Evolutionary conservation across 1,140 invertebrate genomes (phyloP).

Genomic region (Lutraria rhynchaena): DNA sequence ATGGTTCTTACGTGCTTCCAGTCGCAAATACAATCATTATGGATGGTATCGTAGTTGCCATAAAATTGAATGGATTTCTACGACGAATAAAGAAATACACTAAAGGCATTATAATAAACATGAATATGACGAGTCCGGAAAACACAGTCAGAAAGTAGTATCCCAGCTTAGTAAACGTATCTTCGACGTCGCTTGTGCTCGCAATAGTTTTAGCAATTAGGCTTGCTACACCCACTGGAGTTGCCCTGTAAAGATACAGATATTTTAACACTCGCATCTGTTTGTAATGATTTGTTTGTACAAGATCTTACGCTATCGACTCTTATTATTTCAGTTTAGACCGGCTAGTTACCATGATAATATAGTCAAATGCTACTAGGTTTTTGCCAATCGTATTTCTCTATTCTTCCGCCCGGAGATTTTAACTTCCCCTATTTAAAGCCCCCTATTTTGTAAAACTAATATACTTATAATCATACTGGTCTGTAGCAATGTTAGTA

Average conservation of each 20-base stretch:
- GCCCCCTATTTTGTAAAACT: no score
- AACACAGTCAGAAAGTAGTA: constrained; percentile 93
- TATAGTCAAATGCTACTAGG: background rate
- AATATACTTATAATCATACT: no score
- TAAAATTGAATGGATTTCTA: constrained; percentile 94
- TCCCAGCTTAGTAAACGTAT: constrained; percentile 91
- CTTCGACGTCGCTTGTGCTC: constrained; percentile 88
- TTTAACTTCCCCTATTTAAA: no score
- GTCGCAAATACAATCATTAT: constrained; percentile 95
- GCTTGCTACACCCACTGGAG: constrained; percentile 93
- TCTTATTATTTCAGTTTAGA: background rate
- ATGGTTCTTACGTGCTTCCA: constrained; percentile 87
- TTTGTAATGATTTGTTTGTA: background rate
- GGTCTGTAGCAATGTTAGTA: no score
- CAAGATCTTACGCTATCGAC: background rate
- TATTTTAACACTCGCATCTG: no score
- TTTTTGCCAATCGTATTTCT: no score
- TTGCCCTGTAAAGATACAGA: constrained; percentile 86
- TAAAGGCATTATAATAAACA: constrained; percentile 91
- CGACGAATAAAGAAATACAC: constrained; percentile 92
- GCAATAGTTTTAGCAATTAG: constrained; percentile 96
- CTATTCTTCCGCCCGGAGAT: no score
- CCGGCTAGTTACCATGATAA: background rate
- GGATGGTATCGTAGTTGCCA: constrained; percentile 89
- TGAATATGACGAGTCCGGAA: constrained; percentile 92